A percentile compares a stretch with the other conserved stretches of the same genome.
Evolutionary conservation across 2,797 vertebrate genomes (phyloP).

Genomic region (Arctocebus calabarensis): DNA sequence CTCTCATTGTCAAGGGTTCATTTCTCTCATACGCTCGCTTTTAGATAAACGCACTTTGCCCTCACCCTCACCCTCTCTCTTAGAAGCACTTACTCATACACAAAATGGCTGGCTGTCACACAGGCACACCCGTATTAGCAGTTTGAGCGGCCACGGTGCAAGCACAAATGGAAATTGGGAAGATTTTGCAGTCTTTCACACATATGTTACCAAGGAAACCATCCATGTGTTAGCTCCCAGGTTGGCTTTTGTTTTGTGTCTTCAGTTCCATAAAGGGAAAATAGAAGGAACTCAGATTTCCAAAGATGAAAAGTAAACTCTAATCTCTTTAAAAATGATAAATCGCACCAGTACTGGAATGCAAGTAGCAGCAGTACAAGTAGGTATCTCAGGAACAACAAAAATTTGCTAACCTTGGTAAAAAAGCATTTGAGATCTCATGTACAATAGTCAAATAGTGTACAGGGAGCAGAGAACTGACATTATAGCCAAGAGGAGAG

Average conservation of each 20-base stretch:
- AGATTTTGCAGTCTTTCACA: conserved; percentile 54
- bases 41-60: not conserved
- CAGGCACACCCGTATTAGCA: not conserved
- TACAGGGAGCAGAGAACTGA: not conserved
- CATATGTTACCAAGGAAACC: conserved; percentile 74
- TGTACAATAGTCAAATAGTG: not conserved
- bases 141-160: not conserved
- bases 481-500: not conserved
- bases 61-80: not conserved
- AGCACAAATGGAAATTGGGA: conserved; percentile 21
- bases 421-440: not conserved
- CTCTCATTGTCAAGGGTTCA: not conserved
- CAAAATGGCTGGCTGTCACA: conserved; percentile 38
- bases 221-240: conserved; percentile 37
- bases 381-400: not conserved
- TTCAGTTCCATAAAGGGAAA: not conserved
- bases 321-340: not conserved
- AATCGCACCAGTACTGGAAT: not conserved
- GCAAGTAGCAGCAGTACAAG: not conserved
- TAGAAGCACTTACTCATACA: not conserved
- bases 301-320: not conserved
- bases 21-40: conserved; percentile 12
- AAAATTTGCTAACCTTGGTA: not conserved
- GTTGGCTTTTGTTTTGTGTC: conserved; percentile 58
- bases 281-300: conserved; percentile 21